Evolutionary conservation across 1,140 invertebrate genomes (phyloP).

Genomic region (Vanessa atalanta): DNA sequence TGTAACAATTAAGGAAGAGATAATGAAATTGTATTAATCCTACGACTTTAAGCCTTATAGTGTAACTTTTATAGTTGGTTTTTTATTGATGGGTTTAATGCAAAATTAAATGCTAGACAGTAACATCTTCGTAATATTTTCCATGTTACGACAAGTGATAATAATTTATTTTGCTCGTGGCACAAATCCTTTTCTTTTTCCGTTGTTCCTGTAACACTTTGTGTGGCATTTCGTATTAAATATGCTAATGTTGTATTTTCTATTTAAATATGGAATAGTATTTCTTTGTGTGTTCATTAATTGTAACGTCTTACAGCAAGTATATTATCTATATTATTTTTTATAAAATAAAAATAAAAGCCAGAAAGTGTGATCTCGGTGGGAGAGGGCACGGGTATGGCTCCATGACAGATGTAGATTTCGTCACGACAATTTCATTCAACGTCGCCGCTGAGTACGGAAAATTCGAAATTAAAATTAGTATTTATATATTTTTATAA

Average conservation of each 20-base stretch:
- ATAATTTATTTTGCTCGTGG: conserved; percentile 61
- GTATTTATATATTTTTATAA: neutral
- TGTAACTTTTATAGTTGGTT: conserved; percentile 33
- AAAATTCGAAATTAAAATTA: too few species aligned
- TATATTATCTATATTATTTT: neutral
- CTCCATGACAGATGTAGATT: too few species aligned
- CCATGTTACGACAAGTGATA: conserved; percentile 66
- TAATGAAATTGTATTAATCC: conserved; percentile 46
- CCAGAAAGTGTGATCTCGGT: too few species aligned
- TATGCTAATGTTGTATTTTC: conserved; percentile 7
- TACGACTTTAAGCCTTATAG: conserved; percentile 35
- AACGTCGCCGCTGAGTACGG: too few species aligned
- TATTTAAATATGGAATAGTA: neutral
- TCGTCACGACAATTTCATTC: too few species aligned
- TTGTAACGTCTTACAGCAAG: neutral
- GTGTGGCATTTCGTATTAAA: conserved; percentile 16
- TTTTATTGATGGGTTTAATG: conserved; percentile 37
- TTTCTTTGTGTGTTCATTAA: neutral
- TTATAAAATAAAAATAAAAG: too few species aligned
- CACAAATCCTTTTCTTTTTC: conserved; percentile 18
- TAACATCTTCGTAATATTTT: conserved; percentile 65
- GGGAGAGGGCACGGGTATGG: too few species aligned
- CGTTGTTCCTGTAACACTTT: conserved; percentile 18
- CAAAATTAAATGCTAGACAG: conserved; percentile 56
- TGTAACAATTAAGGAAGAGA: conserved; percentile 70